A percentile compares a stretch with the other conserved stretches of the same genome.
Conservation (phyloP, 2,113 vertebrate genomes). For the Pomatorhinus ruficollis region DNA sequence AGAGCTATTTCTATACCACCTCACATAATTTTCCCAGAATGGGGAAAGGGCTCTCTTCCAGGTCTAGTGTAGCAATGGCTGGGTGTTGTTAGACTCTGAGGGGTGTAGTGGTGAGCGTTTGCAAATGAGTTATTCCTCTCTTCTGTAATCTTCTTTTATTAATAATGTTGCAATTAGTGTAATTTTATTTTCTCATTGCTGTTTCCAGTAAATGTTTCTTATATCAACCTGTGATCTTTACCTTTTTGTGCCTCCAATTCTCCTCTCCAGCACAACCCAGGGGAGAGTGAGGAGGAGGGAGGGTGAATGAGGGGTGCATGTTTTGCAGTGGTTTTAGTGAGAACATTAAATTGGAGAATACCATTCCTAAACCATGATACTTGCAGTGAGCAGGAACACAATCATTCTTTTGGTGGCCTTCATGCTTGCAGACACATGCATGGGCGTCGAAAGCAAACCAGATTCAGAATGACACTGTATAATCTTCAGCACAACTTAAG, state of each 20-base stretch:
- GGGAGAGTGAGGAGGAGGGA: neutral
- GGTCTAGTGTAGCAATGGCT: neutral
- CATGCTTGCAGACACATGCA: neutral
- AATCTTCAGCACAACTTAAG: neutral
- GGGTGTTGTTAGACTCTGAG: neutral
- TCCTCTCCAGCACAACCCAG: neutral
- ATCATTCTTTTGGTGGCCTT: neutral
- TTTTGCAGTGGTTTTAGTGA: neutral
- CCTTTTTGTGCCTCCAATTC: neutral
- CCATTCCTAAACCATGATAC: neutral
- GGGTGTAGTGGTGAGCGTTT: neutral
- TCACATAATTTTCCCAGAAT: neutral
- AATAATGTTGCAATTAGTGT: neutral
- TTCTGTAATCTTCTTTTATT: neutral
- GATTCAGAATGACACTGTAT: neutral
- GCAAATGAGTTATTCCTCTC: neutral
- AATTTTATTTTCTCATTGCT: neutral
- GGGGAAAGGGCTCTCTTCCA: neutral
- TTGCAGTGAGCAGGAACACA: neutral
- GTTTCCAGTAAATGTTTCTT: neutral
- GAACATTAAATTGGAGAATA: neutral
- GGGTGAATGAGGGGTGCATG: fast-evolving
- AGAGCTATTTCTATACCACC: neutral
- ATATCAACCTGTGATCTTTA: neutral
- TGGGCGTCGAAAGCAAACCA: neutral